phyloP scores from a whole-genome alignment of 2,888 invertebrate genomes.

The Pseudoips prasinana region DNA sequence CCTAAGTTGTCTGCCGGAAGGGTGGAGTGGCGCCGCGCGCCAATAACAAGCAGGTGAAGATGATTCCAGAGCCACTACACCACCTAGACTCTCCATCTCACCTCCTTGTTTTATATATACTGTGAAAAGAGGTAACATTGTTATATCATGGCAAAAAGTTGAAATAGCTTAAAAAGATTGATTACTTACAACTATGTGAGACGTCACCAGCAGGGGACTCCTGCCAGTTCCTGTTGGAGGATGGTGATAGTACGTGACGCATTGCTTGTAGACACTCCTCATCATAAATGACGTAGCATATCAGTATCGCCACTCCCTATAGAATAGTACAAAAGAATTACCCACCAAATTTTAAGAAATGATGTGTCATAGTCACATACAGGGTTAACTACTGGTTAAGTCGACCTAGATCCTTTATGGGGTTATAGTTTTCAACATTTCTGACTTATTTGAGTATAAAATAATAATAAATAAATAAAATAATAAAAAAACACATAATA shows the following conservation, averaged over 20 bases:
- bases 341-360: too few relatives aligned
- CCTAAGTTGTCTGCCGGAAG: too few relatives aligned
- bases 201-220: constrained; percentile 80
- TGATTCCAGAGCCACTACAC: constrained; percentile 57
- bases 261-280: constrained; percentile 78
- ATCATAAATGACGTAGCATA: constrained; percentile 83
- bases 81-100: constrained; percentile 84
- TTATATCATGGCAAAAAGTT: too few relatives aligned
- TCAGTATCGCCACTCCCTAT: constrained; percentile 81
- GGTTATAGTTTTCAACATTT: too few relatives aligned
- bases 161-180: too few relatives aligned
- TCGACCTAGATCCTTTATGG: too few relatives aligned
- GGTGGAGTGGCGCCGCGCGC: constrained; percentile 58
- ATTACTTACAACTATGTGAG: constrained; percentile 83
- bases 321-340: background rate
- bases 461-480: too few relatives aligned
- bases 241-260: constrained; percentile 54
- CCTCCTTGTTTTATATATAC: constrained; percentile 84
- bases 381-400: too few relatives aligned
- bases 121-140: constrained; percentile 20
- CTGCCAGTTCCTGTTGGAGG: constrained; percentile 66
- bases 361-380: too few relatives aligned
- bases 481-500: background rate
- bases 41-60: constrained; percentile 63
- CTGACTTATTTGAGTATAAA: too few relatives aligned